Evolutionary conservation across 2,797 vertebrate species (phyloP), one percentile per base, ranked within the genome.

Genomic region (Malurus splendens): DNA sequence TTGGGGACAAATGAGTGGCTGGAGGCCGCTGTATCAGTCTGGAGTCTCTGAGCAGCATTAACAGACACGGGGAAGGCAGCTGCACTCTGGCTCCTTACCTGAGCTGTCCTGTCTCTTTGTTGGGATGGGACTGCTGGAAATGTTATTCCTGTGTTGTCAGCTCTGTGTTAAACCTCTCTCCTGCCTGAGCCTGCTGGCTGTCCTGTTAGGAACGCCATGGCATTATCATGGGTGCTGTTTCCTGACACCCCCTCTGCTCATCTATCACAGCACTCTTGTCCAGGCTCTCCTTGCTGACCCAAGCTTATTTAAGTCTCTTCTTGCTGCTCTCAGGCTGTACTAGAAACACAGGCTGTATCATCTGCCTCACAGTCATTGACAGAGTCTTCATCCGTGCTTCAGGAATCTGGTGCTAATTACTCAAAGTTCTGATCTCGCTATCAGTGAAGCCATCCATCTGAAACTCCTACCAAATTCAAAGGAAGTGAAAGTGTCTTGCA

Each of bases 121-220:
- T 42, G 33, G 36, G 28, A 13, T 10, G 61, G 28, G 18, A 72
- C 44, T 68, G 25, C n/a, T 52, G 38, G 36, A 55, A 54, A 60
- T 62, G 48, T 84, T 80, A 30, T 68, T 77, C 44, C 24, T 23
- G 12, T 42, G 30, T 68, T 87, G 15, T 48, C 81, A 89, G 38
- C 39, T 61, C 0, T 32, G 25, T 44, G 25, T 36, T 67, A 74
- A 64, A 18, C 11, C 47, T 68, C 1, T 52, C 68, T 51, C 55
- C 19, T 87, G 44, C 33, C n/a, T 8, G 14, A 51, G 38, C 12
- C 47, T 82, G 45, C 33, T 50, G 44, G 39, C 3, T 33, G 30
- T 47, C 33, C 72, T 74, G 1, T 41, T 55, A 25, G 0, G 0
- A 75, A 27, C 5, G 10, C 14, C 6, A 1, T 38, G 55, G 33